Conservation (phyloP, 30 jellyfish, hydroid and myxozoan genomes). For the Chironex yamaguchii region DNA sequence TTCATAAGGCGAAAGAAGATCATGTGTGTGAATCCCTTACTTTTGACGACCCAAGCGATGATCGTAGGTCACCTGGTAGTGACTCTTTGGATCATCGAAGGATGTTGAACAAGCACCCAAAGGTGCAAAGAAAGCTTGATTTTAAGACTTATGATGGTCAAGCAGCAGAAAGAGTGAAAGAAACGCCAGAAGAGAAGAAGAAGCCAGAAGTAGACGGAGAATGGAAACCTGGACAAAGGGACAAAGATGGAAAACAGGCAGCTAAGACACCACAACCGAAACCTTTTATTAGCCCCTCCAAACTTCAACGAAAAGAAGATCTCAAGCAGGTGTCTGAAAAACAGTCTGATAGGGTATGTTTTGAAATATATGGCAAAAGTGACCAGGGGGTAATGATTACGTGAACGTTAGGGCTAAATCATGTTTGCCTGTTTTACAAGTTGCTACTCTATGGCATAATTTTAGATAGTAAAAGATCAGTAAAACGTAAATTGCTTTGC, state of each 20-base stretch:
- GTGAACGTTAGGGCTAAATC: no score
- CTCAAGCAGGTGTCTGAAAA: conserved; percentile 27
- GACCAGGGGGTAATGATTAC: no score
- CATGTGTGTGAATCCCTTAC: background rate
- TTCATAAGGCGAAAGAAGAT: background rate
- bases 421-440: no score
- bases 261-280: background rate
- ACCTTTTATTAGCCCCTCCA: conserved; percentile 52
- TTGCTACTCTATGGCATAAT: no score
- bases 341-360: conserved; percentile 68
- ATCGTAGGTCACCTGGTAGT: background rate
- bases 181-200: background rate
- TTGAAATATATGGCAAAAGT: no score
- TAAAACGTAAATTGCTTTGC: no score
- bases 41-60: background rate
- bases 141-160: no score
- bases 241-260: background rate
- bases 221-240: background rate
- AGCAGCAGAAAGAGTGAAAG: background rate
- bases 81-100: background rate
- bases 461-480: no score
- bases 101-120: background rate
- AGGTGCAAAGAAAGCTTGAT: background rate
- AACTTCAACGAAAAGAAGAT: conserved; percentile 66
- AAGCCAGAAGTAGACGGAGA: background rate